Evolutionary conservation across 2,888 invertebrate genomes (phyloP), one percentile per base, ranked within the genome.

Genomic region (Mongoloraphidia duomilia): DNA sequence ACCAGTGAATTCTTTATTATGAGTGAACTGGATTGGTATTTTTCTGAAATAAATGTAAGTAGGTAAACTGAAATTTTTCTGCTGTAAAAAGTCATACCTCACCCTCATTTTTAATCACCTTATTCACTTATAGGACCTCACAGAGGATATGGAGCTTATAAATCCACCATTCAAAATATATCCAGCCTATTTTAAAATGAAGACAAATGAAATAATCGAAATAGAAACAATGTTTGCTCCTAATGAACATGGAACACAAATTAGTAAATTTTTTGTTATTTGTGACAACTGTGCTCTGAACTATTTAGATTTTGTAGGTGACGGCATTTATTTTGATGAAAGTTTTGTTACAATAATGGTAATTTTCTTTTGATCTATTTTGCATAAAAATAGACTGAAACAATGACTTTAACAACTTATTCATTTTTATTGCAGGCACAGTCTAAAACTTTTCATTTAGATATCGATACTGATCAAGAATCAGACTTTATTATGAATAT

Each of bases 21-120:
- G 51, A 64, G 64, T 26, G 71, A 72, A 58, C 59, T 63, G 6
- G 65, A 70, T 53, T 72, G 72, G 70, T 61, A 58, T 50, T 58
- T 58, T 11, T 60, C 60, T 57, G 54, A 63, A 45, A 57, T 70
- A 35, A 55, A 61, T 51, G 71, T 70, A 61, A 59, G 54, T 54
- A 49, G 10, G 46, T 43, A 14, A 17, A 39, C 48, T 10, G 17
- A 17, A 26, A 26, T 12, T 35, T 36, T 34, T 14, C 1, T 33
- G 37, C 34, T 14, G 13, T 17, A 37, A 12, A 5, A 12, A 11
- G n/a, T 44, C 13, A 8, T n/a, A 12, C 38, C 26, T 38, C 3
- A 1, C 26, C 9, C 37, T 2, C 11, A 13, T 41, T 9, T 40
- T 49, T 40, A 39, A 38, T 17, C 6, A 35, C 14, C 26, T 52